phyloP scores from a whole-genome alignment of 2,113 vertebrate genomes.

The Pseudorhombus dupliciocellatus region DNA sequence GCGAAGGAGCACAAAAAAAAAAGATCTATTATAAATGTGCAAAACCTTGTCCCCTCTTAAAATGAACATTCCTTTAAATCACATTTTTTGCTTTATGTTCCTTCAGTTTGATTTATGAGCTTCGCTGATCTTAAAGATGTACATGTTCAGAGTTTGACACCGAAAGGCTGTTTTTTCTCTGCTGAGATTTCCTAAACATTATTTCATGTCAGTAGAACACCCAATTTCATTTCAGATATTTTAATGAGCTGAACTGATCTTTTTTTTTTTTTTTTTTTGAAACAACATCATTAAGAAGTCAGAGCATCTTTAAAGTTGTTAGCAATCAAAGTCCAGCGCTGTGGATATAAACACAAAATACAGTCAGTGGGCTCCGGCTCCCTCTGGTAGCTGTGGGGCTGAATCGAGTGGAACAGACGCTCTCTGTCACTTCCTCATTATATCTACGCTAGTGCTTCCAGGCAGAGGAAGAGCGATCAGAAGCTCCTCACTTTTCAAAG shows the following conservation, averaged over 20 bases:
- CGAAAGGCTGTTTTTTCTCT: background rate
- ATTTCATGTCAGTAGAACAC: background rate
- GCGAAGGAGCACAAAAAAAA: too few relatives aligned
- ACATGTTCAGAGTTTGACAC: background rate
- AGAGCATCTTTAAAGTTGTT: too few relatives aligned
- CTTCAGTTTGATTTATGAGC: background rate
- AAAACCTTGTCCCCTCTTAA: too few relatives aligned
- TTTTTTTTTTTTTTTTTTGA: too few relatives aligned
- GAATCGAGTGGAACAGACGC: background rate
- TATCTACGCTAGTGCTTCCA: background rate
- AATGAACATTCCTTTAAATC: too few relatives aligned
- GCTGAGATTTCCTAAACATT: background rate
- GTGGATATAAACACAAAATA: too few relatives aligned
- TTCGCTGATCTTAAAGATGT: background rate
- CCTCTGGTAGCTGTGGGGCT: background rate
- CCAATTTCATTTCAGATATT: background rate
- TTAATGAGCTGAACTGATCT: background rate
- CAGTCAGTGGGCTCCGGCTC: background rate
- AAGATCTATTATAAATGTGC: too few relatives aligned
- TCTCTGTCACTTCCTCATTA: slow-evolving; percentile 11
- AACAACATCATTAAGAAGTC: background rate
- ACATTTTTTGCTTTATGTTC: background rate
- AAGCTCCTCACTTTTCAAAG: background rate
- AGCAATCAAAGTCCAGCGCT: background rate
- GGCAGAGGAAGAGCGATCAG: background rate